Percentiles rank a stretch among this genome's conserved stretches.
Conservation (phyloP, 2,888 invertebrate species). For the Rugalucina vietnamica region DNA sequence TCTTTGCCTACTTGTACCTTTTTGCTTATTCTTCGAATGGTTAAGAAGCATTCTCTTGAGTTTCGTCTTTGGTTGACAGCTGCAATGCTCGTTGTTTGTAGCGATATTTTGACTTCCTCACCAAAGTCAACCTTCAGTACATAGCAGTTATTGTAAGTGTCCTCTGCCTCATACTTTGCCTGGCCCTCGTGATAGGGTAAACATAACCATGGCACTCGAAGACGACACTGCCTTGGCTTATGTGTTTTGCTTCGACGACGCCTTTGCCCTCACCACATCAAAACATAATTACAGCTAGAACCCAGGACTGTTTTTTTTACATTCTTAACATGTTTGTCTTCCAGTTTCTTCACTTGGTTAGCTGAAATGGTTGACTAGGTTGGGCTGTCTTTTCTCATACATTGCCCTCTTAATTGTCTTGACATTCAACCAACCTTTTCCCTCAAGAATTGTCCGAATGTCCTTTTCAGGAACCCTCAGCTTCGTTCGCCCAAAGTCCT, state of each 20-base stretch:
- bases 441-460: background rate
- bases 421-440: background rate
- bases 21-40: slow-evolving; percentile 1
- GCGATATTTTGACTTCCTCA: background rate
- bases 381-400: background rate
- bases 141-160: background rate
- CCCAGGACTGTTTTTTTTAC: background rate
- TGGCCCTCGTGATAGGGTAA: background rate
- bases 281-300: background rate
- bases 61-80: background rate
- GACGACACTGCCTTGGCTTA: background rate
- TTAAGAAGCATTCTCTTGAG: slow-evolving; percentile 7
- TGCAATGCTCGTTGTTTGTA: slow-evolving; percentile 1
- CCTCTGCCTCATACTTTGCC: background rate
- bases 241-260: background rate
- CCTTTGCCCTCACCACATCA: background rate
- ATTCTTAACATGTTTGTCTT: background rate
- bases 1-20: no score
- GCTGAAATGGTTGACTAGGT: background rate
- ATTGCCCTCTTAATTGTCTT: background rate
- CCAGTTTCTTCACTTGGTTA: background rate
- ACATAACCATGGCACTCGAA: slow-evolving; percentile 7
- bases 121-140: background rate
- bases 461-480: background rate
- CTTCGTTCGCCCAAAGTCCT: background rate